Evolutionary conservation across 2,113 vertebrate species (phyloP), one percentile per base, ranked within the genome.

Genomic region (Prietella phreatophila): DNA sequence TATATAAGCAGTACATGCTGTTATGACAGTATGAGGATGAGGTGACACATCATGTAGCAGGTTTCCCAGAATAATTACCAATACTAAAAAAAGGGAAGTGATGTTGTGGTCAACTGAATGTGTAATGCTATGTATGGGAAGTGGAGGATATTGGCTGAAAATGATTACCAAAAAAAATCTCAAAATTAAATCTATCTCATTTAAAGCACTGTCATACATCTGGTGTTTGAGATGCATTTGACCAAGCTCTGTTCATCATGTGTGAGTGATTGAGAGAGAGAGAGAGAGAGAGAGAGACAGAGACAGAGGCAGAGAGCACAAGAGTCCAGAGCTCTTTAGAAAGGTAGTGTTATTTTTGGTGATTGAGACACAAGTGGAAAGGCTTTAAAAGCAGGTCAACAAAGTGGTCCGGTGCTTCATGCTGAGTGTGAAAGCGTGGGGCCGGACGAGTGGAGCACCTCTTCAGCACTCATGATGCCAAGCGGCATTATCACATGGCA

Each of bases 311-410:
- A 85, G 88, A 90, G 92, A 83, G 87, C 60, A 27, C 5, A 27
- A 75, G 82, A 91, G 89, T 36, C 85, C 71, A 39, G 89, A 86
- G 89, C 93, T 95, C 93, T 95, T 94, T 93, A 94, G 94, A 91
- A 93, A 88, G 89, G 67, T 89, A 89, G 91, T 94, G 94, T 95
- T 95, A 96, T 95, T 95, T 95, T 95, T 95, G 92, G 94, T 95
- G 94, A 95, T 95, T 94, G 93, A 90, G 88, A 58, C 93, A 93
- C 92, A 94, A 95, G 95, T 95, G 94, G 94, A 82, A 78, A 89
- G 91, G 90, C 91, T 91, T 93, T 93, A 92, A 94, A 93, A 94
- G 91, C 91, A 89, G 94, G 95, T 94, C 94, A 94, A 94, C 93
- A 93, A 71, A 93, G 91, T 90, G 94, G 92, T 93, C 90, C 88